Evolutionary conservation across 2,113 vertebrate genomes (phyloP).

Genomic region (Poicephalus gulielmi): DNA sequence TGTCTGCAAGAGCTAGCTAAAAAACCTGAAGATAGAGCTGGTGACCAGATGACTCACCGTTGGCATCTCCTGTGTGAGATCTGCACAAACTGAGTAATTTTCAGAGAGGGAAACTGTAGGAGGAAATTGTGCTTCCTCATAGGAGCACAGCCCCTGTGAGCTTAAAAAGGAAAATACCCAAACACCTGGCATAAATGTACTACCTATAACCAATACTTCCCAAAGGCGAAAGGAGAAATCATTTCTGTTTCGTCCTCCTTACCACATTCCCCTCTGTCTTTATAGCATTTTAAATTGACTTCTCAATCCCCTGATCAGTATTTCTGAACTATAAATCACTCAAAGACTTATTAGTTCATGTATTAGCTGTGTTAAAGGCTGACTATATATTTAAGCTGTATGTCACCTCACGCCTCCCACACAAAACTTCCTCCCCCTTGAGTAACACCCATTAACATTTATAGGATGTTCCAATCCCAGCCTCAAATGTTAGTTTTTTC

Average conservation of each 20-base stretch:
- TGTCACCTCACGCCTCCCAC: constrained; percentile 4
- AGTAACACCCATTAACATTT: constrained; percentile 53
- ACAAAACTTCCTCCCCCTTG: neutral
- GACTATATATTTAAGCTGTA: constrained; percentile 39
- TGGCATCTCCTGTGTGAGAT: constrained; percentile 7
- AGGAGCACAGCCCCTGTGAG: neutral
- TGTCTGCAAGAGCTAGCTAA: neutral
- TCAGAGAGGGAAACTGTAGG: constrained; percentile 25
- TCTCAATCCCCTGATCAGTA: constrained; percentile 3
- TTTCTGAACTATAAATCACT: constrained; percentile 35
- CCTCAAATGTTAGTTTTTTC: constrained; percentile 21
- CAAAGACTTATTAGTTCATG: constrained; percentile 23
- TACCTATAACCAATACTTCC: neutral
- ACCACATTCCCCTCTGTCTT: neutral
- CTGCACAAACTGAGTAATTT: constrained; percentile 40
- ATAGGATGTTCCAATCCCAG: constrained; percentile 32
- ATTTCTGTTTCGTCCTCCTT: neutral
- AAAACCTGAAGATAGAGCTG: constrained; percentile 13
- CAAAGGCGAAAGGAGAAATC: neutral
- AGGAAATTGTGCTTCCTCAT: neutral
- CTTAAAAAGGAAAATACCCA: neutral
- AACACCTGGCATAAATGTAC: neutral
- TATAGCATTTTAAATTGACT: neutral
- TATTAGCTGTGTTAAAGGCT: constrained; percentile 12
- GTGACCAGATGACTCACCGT: constrained; percentile 53